A percentile compares a stretch with the other conserved stretches of the same genome.
Conservation (phyloP, 2,113 vertebrate species). For the Rissa tridactyla region DNA sequence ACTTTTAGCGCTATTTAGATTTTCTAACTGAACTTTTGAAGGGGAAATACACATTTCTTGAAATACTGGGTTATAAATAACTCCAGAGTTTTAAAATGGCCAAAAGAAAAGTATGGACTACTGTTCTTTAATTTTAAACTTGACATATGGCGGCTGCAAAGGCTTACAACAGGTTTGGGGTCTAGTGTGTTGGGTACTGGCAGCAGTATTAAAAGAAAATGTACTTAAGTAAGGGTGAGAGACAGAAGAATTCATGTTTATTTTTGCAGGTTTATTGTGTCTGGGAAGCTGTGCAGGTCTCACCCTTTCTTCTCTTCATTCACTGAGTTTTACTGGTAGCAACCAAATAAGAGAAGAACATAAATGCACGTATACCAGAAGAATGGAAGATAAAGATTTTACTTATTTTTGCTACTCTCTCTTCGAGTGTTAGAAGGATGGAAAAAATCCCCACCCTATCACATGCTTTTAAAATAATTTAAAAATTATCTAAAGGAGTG, state of each 20-base stretch:
- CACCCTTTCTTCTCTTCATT: not conserved
- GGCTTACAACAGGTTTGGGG: not conserved
- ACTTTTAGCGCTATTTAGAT: not conserved
- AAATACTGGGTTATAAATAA: not conserved
- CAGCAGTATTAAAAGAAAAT: not conserved
- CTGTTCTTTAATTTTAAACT: not conserved
- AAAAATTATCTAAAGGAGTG: not conserved
- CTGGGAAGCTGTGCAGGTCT: not conserved
- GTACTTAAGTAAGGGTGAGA: not conserved
- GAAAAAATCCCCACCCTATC: not conserved
- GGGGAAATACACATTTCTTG: not conserved
- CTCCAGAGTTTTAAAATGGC: not conserved
- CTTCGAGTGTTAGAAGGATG: not conserved
- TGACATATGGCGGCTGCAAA: not conserved
- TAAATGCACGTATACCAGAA: not conserved
- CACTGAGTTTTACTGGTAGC: not conserved
- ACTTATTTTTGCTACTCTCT: not conserved
- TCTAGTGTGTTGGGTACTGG: not conserved
- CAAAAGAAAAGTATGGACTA: not conserved
- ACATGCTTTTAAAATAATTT: not conserved
- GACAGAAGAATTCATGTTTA: not conserved
- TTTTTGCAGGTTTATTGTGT: not conserved
- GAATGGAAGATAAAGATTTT: not conserved
- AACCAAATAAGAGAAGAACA: not conserved
- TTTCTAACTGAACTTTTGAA: not conserved